A percentile compares a stretch with the other conserved stretches of the same genome.
phyloP scores from a whole-genome alignment of 2,888 invertebrate genomes.

The Andrena chrysosceles region DNA sequence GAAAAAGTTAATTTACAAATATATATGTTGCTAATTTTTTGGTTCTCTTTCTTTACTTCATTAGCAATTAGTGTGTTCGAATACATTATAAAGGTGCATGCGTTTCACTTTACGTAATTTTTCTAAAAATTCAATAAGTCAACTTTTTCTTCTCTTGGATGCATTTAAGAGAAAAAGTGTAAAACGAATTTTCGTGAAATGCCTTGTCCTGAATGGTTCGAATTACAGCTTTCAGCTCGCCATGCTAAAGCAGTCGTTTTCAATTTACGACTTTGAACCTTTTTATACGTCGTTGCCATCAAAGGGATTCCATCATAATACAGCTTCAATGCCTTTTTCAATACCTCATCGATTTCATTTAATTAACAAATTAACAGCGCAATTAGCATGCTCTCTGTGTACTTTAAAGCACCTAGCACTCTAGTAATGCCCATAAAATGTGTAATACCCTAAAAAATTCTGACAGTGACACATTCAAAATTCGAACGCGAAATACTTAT shows the following conservation, averaged over 20 bases:
- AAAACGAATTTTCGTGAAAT: no score
- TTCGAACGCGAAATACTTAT: neutral
- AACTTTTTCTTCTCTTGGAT: no score
- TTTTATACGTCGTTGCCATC: neutral
- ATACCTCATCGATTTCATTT: neutral
- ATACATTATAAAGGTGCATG: no score
- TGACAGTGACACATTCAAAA: neutral
- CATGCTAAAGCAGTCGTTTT: neutral
- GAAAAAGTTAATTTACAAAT: no score
- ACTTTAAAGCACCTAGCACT: neutral
- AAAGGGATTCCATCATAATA: neutral
- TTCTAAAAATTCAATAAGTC: no score
- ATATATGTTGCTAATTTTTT: no score
- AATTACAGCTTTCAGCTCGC: neutral
- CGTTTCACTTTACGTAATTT: no score
- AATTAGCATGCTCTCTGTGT: slow-evolving; percentile 10
- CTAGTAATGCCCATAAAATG: slow-evolving; percentile 1
- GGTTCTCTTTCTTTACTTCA: no score
- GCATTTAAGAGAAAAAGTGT: no score
- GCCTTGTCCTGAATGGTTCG: no score
- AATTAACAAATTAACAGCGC: slow-evolving; percentile 27
- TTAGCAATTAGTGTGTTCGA: no score
- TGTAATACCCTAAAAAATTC: neutral
- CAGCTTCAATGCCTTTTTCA: neutral
- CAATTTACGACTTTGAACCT: slow-evolving; percentile 4